These are phyloP conservation scores for Epicampocera succincta DNA, from an alignment of 2,888 invertebrate genomes.

Conservation along the genomic window DNA sequence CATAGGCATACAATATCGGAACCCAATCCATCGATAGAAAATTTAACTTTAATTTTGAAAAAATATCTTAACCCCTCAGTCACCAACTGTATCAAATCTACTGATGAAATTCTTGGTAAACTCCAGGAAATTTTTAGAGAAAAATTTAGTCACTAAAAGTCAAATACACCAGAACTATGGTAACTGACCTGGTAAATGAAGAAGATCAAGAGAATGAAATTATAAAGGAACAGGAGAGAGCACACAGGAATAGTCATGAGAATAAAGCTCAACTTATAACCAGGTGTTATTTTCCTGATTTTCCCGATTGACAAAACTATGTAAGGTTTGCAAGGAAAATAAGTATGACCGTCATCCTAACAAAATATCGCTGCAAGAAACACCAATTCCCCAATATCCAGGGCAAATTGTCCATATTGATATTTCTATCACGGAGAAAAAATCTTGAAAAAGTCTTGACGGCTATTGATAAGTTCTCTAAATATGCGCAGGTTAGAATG, in stretches of 20 bases:
- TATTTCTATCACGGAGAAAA: too few relatives aligned
- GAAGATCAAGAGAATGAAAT: not conserved
- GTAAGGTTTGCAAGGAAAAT: not conserved
- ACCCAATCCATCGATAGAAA: not conserved
- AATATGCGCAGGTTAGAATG: not conserved
- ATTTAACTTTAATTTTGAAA: slow-evolving; percentile 15
- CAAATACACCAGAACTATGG: not conserved
- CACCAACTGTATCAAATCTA: slow-evolving; percentile 37
- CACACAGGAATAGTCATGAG: too few relatives aligned
- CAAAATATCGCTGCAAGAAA: not conserved
- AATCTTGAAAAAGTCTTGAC: not conserved
- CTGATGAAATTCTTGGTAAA: slow-evolving; percentile 24
- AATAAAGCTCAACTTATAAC: not conserved
- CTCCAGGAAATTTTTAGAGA: not conserved
- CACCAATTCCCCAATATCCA: not conserved
- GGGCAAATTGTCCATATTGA: too few relatives aligned
- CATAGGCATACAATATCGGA: not conserved
- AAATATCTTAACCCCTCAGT: slow-evolving; percentile 51
- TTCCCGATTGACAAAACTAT: not conserved
- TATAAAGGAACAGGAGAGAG: not conserved
- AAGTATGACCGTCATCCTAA: not conserved
- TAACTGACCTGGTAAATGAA: not conserved
- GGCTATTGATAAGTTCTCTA: not conserved
- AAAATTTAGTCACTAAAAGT: not conserved
- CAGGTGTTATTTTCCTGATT: not conserved